These are phyloP conservation scores for Zophobas morio DNA, from an alignment of 1,140 invertebrate genomes.

Conservation along the genomic window DNA sequence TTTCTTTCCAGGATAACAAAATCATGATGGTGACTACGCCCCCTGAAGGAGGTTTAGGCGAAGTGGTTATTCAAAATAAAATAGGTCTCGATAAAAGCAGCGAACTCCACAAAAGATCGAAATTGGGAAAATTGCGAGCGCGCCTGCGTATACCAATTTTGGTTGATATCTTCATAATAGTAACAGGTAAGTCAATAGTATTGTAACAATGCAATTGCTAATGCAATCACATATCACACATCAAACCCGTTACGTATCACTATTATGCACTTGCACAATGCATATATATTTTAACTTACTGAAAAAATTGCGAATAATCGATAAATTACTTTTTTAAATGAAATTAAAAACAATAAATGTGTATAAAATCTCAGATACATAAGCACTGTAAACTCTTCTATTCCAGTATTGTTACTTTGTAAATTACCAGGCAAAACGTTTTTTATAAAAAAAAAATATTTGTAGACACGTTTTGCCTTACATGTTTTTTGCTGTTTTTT, in stretches of 20 bases:
- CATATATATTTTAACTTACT: neutral
- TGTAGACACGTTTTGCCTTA: too few relatives aligned
- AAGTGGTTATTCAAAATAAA: constrained; percentile 36
- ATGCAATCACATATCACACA: constrained; percentile 5
- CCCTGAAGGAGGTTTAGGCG: constrained; percentile 50
- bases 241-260: neutral
- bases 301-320: too few relatives aligned
- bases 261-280: neutral
- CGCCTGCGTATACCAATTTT: constrained; percentile 49
- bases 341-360: too few relatives aligned
- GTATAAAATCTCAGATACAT: too few relatives aligned
- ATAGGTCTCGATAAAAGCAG: constrained; percentile 43
- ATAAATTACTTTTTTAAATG: too few relatives aligned
- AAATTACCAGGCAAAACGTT: too few relatives aligned
- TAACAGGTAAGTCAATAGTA: constrained; percentile 57
- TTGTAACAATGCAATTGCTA: neutral
- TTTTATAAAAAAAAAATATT: too few relatives aligned
- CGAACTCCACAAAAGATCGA: constrained; percentile 48
- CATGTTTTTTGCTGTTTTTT: too few relatives aligned
- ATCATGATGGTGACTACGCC: constrained; percentile 58
- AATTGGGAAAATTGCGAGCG: constrained; percentile 26
- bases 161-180: constrained; percentile 51
- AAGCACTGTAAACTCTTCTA: too few relatives aligned
- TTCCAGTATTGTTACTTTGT: too few relatives aligned
- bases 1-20: constrained; percentile 61